These are phyloP conservation scores for Pseudorhiza aurosa DNA, from an alignment of 30 jellyfish, hydroid and myxozoan genomes.

Conservation along the genomic window DNA sequence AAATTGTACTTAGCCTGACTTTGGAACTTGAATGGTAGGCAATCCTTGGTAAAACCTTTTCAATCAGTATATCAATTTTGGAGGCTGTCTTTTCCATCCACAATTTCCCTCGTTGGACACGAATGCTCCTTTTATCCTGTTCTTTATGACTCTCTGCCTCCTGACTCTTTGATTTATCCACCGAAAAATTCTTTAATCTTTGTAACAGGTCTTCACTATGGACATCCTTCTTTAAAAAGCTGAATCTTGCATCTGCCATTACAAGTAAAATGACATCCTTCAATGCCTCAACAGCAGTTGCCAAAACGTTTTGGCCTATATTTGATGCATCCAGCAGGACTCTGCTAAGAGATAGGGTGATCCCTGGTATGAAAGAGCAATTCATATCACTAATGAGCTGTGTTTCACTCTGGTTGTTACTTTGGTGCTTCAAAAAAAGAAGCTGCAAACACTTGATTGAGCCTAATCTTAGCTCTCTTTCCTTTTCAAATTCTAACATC, in stretches of 20 bases:
- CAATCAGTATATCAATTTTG: conserved; percentile 42
- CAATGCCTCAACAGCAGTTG: conserved; percentile 42
- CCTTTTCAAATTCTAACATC: conserved; percentile 65
- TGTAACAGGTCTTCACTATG: not conserved
- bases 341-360: conserved; percentile 47
- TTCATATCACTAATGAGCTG: conserved; percentile 48
- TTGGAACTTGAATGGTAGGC: conserved; percentile 45
- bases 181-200: not conserved
- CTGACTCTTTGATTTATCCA: not conserved
- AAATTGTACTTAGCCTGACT: conserved; percentile 53
- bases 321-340: conserved; percentile 33
- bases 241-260: conserved; percentile 49
- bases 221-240: not conserved
- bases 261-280: conserved; percentile 21
- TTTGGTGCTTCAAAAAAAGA: conserved; percentile 23
- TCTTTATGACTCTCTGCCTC: not conserved
- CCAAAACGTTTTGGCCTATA: conserved; percentile 38
- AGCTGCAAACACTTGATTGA: conserved; percentile 35
- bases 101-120: conserved; percentile 23
- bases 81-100: conserved; percentile 78
- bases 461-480: conserved; percentile 38
- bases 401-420: not conserved
- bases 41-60: conserved; percentile 52
- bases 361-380: conserved; percentile 86
- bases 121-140: not conserved